A percentile compares a stretch with the other conserved stretches of the same genome.
These are phyloP conservation scores for Mirza zaza DNA, from an alignment of 2,113 vertebrate genomes.

Conservation along the genomic window DNA sequence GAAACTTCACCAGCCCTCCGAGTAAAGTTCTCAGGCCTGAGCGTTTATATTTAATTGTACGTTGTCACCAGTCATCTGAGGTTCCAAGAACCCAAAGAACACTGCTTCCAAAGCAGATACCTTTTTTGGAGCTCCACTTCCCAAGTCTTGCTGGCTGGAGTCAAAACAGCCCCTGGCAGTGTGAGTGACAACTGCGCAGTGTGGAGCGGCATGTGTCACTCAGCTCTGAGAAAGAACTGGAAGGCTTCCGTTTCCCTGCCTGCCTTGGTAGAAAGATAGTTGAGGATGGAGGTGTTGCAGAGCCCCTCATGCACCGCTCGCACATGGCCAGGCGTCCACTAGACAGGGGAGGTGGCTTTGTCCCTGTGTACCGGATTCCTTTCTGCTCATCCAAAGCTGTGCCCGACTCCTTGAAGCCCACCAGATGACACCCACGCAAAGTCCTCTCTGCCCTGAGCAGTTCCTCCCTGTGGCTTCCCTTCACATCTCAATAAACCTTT, in stretches of 20 bases:
- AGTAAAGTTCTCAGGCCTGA: slow-evolving; percentile 53
- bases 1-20: slow-evolving; percentile 53
- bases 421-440: background rate
- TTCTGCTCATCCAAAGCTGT: background rate
- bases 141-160: slow-evolving; percentile 62
- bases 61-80: slow-evolving; percentile 64
- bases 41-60: slow-evolving; percentile 73
- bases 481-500: slow-evolving; percentile 47
- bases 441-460: background rate
- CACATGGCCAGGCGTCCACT: background rate
- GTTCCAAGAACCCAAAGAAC: slow-evolving; percentile 77
- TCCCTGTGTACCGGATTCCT: background rate
- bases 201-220: background rate
- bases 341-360: background rate
- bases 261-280: background rate
- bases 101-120: slow-evolving; percentile 68
- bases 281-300: background rate
- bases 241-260: slow-evolving; percentile 48
- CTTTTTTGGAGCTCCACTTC: slow-evolving; percentile 78
- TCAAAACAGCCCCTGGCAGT: slow-evolving; percentile 61
- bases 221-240: slow-evolving; percentile 45
- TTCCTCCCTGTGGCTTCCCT: background rate
- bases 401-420: background rate
- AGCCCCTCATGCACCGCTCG: background rate
- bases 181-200: slow-evolving; percentile 68